phyloP scores from a whole-genome alignment of 2,113 vertebrate species.

The Ia io region DNA sequence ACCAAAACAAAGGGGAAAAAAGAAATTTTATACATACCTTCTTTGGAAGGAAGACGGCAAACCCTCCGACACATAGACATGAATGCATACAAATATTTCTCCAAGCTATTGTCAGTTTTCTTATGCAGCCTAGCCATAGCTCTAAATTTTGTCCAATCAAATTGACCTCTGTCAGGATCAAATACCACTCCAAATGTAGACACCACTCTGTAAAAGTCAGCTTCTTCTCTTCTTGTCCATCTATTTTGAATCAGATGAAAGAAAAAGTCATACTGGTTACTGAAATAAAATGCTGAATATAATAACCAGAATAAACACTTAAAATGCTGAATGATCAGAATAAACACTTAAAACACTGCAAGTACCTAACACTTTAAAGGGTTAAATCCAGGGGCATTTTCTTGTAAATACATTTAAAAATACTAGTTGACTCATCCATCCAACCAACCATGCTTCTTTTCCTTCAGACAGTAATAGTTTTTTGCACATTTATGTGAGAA shows the following conservation, averaged over 20 bases:
- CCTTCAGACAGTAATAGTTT: neutral
- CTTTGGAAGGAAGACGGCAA: constrained; percentile 95
- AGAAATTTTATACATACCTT: constrained; percentile 80
- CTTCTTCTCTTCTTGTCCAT: constrained; percentile 98
- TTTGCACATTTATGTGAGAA: neutral
- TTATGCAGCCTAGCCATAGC: constrained; percentile 98
- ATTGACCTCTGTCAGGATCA: constrained; percentile 91
- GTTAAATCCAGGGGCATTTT: neutral
- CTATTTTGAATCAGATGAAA: constrained; percentile 76
- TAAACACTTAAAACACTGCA: constrained; percentile 4
- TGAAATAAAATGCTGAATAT: constrained; percentile 24
- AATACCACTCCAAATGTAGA: constrained; percentile 99
- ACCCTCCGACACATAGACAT: constrained; percentile 97
- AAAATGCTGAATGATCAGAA: neutral
- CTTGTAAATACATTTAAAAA: constrained; percentile 4
- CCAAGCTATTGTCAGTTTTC: constrained; percentile 97
- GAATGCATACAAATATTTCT: constrained; percentile 97
- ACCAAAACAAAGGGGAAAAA: neutral
- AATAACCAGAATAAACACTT: neutral
- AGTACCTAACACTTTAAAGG: neutral
- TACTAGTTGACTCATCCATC: neutral
- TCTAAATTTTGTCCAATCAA: constrained; percentile 99
- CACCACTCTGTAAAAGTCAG: constrained; percentile 98
- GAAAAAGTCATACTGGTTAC: constrained; percentile 14
- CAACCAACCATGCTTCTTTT: neutral